Base-by-base conservation (phyloP, 2,797 vertebrate genomes). In the Tenualosa ilisha region DNA sequence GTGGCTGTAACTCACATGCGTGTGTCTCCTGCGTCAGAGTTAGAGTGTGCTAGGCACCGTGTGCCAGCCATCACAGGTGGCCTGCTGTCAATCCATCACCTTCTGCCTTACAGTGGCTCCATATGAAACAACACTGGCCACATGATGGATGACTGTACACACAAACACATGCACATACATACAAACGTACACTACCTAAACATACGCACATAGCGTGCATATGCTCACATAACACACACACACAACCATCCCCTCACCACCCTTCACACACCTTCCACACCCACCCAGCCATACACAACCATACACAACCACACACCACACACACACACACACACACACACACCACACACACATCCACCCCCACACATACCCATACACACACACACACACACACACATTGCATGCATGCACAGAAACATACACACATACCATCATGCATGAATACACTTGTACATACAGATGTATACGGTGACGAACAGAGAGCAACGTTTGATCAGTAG, bases 41-140 rank as follows among this genome's bases (percentile, higher is more conserved):
- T 0, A 43, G 20, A 40, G 37, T 13, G 5, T 75, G 40, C 82
- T 31, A 84, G 85, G 51, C 24, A 81, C 75, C 72, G 84, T 37
- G 81, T 72, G 59, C 20, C 59, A 59, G 43, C 61, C 51, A 40
- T 89, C 86, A 86, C 84, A 85, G 87, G 82, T 83, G 51, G 81
- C 85, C 65, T 54, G n/a, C 63, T 79, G 63, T 83, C 86, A 85
- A 86, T 88, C 84, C 83, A 90, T 86, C 86, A 90, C 43, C 49
- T 15, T 17, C 46, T 40, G 37, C 82, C 65, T 15, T 59, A 51
- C 84, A 89, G 75, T 75, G 68, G 82, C 72, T 50, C n/a, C 82
- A 51, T 79, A 84, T 84, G 61, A 81, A 83, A 85, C 83, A 87
- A 59, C 63, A 68, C 2, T 3, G 63, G 13, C 63, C 63, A 68